Percentiles rank a stretch among this genome's conserved stretches.
These are phyloP conservation scores for Chromoteleia sp. DNA, from an alignment of 2,888 invertebrate species.

Conservation along the genomic window DNA sequence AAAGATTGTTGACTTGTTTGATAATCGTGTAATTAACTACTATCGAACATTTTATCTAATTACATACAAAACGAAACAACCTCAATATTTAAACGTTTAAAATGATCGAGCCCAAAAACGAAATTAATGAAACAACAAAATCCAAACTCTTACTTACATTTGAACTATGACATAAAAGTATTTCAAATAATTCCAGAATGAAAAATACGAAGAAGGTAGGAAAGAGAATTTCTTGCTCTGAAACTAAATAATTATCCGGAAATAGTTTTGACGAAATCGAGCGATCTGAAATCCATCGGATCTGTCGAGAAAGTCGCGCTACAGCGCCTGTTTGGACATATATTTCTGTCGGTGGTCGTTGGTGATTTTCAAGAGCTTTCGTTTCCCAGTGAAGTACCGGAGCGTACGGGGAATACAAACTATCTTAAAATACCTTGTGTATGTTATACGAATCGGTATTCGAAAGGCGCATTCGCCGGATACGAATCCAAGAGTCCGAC, in stretches of 20 bases:
- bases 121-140: too few relatives aligned
- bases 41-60: too few relatives aligned
- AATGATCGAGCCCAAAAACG: too few relatives aligned
- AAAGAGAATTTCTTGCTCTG: neutral
- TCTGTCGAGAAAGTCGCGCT: constrained; percentile 6
- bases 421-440: constrained; percentile 63
- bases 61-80: too few relatives aligned
- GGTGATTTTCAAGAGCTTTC: constrained; percentile 68
- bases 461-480: constrained; percentile 56
- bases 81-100: too few relatives aligned
- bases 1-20: too few relatives aligned
- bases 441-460: constrained; percentile 69
- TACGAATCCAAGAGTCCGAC: constrained; percentile 67
- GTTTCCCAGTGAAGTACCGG: constrained; percentile 59
- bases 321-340: constrained; percentile 28
- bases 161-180: too few relatives aligned
- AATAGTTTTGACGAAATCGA: constrained; percentile 12
- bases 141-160: too few relatives aligned
- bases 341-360: constrained; percentile 55
- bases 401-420: constrained; percentile 66
- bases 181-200: too few relatives aligned
- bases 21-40: too few relatives aligned
- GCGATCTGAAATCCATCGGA: constrained; percentile 20
- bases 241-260: constrained; percentile 2
- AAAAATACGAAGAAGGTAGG: too few relatives aligned